phyloP scores from a whole-genome alignment of 2,113 vertebrate genomes.

The Microtus ochrogaster region DNA sequence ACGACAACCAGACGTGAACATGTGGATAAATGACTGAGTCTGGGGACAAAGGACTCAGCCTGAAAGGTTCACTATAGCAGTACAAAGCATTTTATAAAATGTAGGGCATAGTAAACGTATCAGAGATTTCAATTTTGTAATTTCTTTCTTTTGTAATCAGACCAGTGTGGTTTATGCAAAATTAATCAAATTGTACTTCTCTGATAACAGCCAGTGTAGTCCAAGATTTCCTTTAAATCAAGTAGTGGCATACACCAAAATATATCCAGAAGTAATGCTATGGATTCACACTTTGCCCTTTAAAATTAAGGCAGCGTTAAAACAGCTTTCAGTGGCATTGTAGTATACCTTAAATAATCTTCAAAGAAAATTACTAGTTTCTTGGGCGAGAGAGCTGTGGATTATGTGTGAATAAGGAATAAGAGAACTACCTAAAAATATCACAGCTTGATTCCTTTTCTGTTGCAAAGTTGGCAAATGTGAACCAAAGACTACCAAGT shows the following conservation, averaged over 20 bases:
- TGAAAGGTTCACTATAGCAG: neutral
- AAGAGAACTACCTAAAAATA: conserved; percentile 54
- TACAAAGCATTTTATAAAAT: conserved; percentile 63
- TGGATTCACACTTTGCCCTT: neutral
- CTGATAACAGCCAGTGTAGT: conserved; percentile 36
- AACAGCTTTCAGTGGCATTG: neutral
- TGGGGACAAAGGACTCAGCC: conserved; percentile 33
- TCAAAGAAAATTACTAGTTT: neutral
- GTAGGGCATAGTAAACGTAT: neutral
- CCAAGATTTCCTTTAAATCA: conserved; percentile 50
- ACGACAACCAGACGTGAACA: conserved; percentile 31
- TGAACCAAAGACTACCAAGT: conserved; percentile 33
- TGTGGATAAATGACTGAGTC: conserved; percentile 52
- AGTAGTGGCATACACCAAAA: conserved; percentile 12
- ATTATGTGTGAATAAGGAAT: neutral
- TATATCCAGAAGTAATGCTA: conserved; percentile 14
- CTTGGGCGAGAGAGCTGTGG: neutral
- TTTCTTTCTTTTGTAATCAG: neutral
- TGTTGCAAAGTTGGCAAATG: conserved; percentile 36
- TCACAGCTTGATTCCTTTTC: conserved; percentile 29
- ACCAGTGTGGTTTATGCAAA: conserved; percentile 36
- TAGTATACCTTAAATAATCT: conserved; percentile 6
- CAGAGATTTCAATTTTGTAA: conserved; percentile 40
- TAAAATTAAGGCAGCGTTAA: neutral
- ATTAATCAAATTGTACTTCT: conserved; percentile 15